Base-by-base conservation (phyloP, 2,797 vertebrate species). In the Threskiornis aethiopicus region DNA sequence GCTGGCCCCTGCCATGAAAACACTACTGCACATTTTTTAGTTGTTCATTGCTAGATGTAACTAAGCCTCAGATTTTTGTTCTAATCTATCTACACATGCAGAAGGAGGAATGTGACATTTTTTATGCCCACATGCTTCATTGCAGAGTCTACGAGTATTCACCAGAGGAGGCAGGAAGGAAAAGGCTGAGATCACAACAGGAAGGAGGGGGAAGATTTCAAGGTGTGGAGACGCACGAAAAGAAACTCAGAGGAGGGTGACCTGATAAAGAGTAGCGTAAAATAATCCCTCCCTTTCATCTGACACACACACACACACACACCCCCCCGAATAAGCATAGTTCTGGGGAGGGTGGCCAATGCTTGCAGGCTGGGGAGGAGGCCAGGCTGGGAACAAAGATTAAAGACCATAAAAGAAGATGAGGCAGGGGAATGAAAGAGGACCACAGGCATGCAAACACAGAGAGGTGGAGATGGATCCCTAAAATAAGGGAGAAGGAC, bases 171-270 rank as follows among this genome's bases (percentile, higher is more conserved):
- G 81, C 86, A 94, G 96, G 95, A 97, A 97, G 96, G 96, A 95
- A 95, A 94, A 91, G 77, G 90, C 90, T 90, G 81, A 77, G 84
- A 89, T 83, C 94, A 81, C 86, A 86, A 73, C 92, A 94, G 96
- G 97, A 96, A 96, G 41, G 72, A 91, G 88, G 77, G 83, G 89
- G 70, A 79, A 86, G 84, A 82, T 70, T 92, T 78, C 84, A 82
- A 92, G 87, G 90, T 89, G 47, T 61, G 25, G 76, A 92, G 64
- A 67, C 0, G 1, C 64, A 55, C 1, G 1, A 54, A 42, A 92
- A 91, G 71, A 67, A 94, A 39, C 26, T 57, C 17, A 35, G 24
- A 10, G 58, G 73, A 90, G 54, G 31, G 25, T 51, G 61, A 66
- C 35, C 58, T 66, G 70, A 46, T 39, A 76, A 85, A 85, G 21